Evolutionary conservation across 64 coral and sea anemone genomes (phyloP).

Genomic region (Trachythela sp.): DNA sequence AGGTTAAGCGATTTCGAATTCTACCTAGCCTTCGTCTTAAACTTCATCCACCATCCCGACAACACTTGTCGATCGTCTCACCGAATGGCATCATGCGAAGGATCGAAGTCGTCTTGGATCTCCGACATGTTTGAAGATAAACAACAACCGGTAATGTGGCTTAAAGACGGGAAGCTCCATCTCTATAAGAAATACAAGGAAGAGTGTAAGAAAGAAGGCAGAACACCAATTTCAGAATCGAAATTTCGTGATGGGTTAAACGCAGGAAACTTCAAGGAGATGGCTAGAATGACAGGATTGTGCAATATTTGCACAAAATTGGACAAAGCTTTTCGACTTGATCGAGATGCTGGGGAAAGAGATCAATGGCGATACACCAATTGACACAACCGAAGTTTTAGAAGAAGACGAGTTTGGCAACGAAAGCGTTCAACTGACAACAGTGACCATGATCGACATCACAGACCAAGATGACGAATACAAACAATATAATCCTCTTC

Average conservation of each 20-base stretch:
- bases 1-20: background rate
- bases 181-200: constrained; percentile 33
- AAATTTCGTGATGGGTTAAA: constrained; percentile 38
- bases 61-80: constrained; percentile 35
- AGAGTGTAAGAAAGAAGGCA: constrained; percentile 27
- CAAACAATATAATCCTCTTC: background rate
- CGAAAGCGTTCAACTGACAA: background rate
- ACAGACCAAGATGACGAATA: background rate
- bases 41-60: constrained; percentile 52
- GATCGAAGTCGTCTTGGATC: constrained; percentile 40
- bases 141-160: constrained; percentile 48
- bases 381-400: background rate
- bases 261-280: constrained; percentile 51
- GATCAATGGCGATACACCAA: constrained; percentile 5
- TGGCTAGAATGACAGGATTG: constrained; percentile 39
- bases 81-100: constrained; percentile 24
- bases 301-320: constrained; percentile 53
- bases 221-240: constrained; percentile 21
- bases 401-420: background rate
- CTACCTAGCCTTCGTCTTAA: constrained; percentile 29
- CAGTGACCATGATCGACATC: background rate
- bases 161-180: constrained; percentile 38
- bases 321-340: constrained; percentile 33
- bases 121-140: constrained; percentile 31
- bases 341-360: constrained; percentile 17